Percentiles rank a stretch among this genome's conserved stretches.
These are phyloP conservation scores for Euplexia lucipara DNA, from an alignment of 2,888 invertebrate species.

Conservation along the genomic window DNA sequence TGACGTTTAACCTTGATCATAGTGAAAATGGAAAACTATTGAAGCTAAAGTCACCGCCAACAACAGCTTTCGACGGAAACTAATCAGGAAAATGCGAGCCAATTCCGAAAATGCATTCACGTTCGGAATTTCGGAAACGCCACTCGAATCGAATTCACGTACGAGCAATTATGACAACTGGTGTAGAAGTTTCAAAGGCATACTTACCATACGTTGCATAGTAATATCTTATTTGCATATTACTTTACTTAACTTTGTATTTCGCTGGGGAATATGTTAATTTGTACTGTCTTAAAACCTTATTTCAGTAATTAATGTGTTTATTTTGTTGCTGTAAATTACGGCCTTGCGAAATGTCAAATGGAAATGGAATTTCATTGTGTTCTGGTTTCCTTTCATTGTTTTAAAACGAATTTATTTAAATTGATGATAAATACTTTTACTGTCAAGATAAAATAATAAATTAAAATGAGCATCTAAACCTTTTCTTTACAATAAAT, in stretches of 20 bases:
- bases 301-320: conserved; percentile 53
- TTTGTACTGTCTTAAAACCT: conserved; percentile 47
- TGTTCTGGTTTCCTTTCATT: conserved; percentile 42
- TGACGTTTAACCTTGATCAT: neutral
- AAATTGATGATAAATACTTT: neutral
- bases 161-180: conserved; percentile 77
- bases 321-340: conserved; percentile 44
- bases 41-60: conserved; percentile 28
- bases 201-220: conserved; percentile 60
- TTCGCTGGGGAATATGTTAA: conserved; percentile 53
- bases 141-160: conserved; percentile 78
- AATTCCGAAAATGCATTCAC: conserved; percentile 59
- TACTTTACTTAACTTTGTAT: conserved; percentile 52
- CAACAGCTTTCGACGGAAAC: conserved; percentile 40
- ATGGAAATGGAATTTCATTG: conserved; percentile 27
- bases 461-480: neutral
- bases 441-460: neutral
- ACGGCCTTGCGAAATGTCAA: conserved; percentile 37
- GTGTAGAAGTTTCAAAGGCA: conserved; percentile 60
- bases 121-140: conserved; percentile 64
- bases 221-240: conserved; percentile 50
- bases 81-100: conserved; percentile 61
- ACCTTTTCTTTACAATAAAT: too few species aligned
- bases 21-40: conserved; percentile 3
- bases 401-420: conserved; percentile 26